Evolutionary conservation across 2,113 vertebrate species (phyloP), one percentile per base, ranked within the genome.

Genomic region (Phyllopteryx taeniolatus): DNA sequence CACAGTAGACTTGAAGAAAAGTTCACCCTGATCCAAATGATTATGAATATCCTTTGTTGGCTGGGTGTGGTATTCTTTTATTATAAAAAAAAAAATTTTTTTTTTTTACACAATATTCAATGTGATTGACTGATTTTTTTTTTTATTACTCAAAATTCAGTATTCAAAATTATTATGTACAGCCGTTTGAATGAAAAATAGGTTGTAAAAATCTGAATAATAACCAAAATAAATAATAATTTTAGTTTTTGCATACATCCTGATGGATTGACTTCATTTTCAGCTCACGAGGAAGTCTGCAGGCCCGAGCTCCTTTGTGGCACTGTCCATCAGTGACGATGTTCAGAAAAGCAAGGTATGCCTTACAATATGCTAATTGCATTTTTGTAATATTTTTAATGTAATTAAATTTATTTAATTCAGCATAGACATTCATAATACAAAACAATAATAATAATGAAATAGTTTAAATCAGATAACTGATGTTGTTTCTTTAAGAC

Each of bases 261-360:
- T 78, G 22, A 44, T 22, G 70, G 42, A 2, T 81, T 68, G 75
- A 5, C 22, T 73, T 72, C 74, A 10, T 77, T 75, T 79, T 57
- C 85, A 94, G 92, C 71, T 93, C 53, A 93, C 90, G 14, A 96
- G 91, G 79, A 92, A 67, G 74, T 91, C 88, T 46, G 73, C 82
- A 71, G 89, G 93, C 44, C 96, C 95, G 2, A 94, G 92, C 74
- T 94, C 95, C 19, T 96, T 90, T 0, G 95, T 96, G 77, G 92
- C 94, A 82, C 84, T 99, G 0, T 93, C 94, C 0, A 76, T 98
- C 49, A 94, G 93, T 71, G 85, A 90, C 60, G 93, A 93, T 63
- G 94, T 90, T 54, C 87, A 93, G 12, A 95, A 93, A 80, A 99
- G 96, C 92, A 98, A 98, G 96, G 98, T 99, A 89, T 12, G 1